Base-by-base conservation (phyloP, 1,140 invertebrate genomes). In the Ostrea denselamellosa region DNA sequence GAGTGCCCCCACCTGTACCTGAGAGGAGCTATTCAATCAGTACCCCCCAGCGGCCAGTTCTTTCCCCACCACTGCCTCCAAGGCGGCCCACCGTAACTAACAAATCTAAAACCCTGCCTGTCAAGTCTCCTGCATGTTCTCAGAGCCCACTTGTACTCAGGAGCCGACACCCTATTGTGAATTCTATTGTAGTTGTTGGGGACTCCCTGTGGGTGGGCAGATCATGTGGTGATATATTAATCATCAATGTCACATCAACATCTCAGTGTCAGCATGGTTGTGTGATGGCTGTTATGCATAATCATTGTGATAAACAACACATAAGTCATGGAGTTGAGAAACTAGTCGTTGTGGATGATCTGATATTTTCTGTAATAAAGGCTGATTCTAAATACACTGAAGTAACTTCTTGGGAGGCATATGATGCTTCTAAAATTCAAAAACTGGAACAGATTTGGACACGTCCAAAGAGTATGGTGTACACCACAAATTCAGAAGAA, bases 171-270 rank as follows among this genome's bases (percentile, higher is more conserved):
- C 82, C 62, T 9, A 71, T 14, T 83, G 87, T 90, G 8, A 82
- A 86, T 62, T 88, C 88, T n/a, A 53, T 91, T 2, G 77, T 84
- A 34, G 52, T 54, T 77, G 87, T 89, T n/a, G 84, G 85, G 8
- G 88, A 89, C 86, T 89, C 88, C 7, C 68, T 91, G 62, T 91
- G 90, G 90, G 86, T 89, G 4, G 89, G 90, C n/a, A 89, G 84
- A 52, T 90, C 85, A 83, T 28, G 62, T 86, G 90, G 90, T 0
- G 89, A 91, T 82, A 89, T 91, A 14, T 51, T 91, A 65, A 83
- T 91, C 71, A 86, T 91, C 22, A 86, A 88, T 28, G 53, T 88
- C 51, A 77, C 87, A n/a, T 65, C 86, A 65, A 84, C 85, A 81
- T 53, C 86, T 85, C 56, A 86, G 22, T 82, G 19, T 86, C 28